phyloP scores from a whole-genome alignment of 1,140 invertebrate species.

The Neomicropteryx cornuta region DNA sequence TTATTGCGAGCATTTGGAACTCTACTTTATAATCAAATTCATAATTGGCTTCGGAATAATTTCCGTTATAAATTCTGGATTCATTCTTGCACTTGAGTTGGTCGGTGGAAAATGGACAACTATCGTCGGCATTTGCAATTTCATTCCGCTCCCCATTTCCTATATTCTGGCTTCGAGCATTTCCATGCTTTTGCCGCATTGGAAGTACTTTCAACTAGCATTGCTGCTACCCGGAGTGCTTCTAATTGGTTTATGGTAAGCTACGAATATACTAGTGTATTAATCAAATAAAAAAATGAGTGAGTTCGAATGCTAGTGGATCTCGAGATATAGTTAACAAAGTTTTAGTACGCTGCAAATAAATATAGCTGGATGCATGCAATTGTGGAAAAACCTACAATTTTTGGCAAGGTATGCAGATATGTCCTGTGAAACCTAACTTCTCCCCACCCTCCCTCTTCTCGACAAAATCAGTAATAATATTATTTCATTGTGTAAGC shows the following conservation, averaged over 20 bases:
- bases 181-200: conserved; percentile 53
- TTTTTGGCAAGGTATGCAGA: too few relatives aligned
- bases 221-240: conserved; percentile 48
- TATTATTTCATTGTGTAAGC: too few relatives aligned
- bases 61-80: conserved; percentile 49
- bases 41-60: conserved; percentile 47
- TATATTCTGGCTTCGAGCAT: conserved; percentile 52
- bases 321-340: too few relatives aligned
- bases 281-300: too few relatives aligned
- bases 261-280: too few relatives aligned
- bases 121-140: conserved; percentile 48
- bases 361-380: too few relatives aligned
- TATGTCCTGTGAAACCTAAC: too few relatives aligned
- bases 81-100: conserved; percentile 49
- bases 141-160: conserved; percentile 50
- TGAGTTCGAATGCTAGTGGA: too few relatives aligned
- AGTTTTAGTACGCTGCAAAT: too few relatives aligned
- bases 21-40: conserved; percentile 42
- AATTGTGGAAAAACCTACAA: too few relatives aligned
- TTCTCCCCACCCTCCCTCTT: too few relatives aligned
- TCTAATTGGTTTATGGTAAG: conserved; percentile 46
- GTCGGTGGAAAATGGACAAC: conserved; percentile 54
- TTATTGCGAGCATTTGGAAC: conserved; percentile 43
- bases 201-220: conserved; percentile 52
- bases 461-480: too few relatives aligned